phyloP scores from a whole-genome alignment of 2,797 vertebrate species.

The Hephaestus fuliginosus region DNA sequence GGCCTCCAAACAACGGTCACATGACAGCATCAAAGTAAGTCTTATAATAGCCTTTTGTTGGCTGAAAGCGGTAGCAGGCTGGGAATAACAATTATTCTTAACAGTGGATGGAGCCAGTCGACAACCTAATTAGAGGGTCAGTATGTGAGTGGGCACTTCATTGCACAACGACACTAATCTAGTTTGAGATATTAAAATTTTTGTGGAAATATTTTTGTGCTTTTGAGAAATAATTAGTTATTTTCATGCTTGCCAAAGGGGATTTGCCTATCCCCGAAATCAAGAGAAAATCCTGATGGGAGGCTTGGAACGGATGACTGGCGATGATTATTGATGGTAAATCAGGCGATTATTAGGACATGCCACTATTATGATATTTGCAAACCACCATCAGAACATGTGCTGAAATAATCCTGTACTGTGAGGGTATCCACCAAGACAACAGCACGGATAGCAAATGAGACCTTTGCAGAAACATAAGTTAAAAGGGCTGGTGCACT shows the following conservation, averaged over 20 bases:
- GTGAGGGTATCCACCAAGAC: slow-evolving; percentile 2
- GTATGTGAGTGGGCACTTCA: slow-evolving; percentile 66
- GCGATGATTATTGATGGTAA: slow-evolving; percentile 50
- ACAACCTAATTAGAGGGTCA: slow-evolving; percentile 74
- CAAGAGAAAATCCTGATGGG: slow-evolving; percentile 64
- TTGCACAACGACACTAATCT: slow-evolving; percentile 70
- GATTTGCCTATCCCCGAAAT: slow-evolving; percentile 61
- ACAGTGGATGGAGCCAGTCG: slow-evolving; percentile 66
- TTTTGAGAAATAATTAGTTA: slow-evolving; percentile 66
- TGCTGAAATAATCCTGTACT: slow-evolving; percentile 30
- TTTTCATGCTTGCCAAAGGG: slow-evolving; percentile 59
- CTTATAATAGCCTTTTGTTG: slow-evolving; percentile 76
- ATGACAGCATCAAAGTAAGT: slow-evolving; percentile 77
- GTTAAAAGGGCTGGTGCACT: not conserved
- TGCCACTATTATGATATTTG: slow-evolving; percentile 22
- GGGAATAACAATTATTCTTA: slow-evolving; percentile 78
- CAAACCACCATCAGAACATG: slow-evolving; percentile 7
- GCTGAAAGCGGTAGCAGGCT: slow-evolving; percentile 66
- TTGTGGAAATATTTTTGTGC: slow-evolving; percentile 52
- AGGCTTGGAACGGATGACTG: slow-evolving; percentile 52
- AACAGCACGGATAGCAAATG: not conserved
- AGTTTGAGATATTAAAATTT: slow-evolving; percentile 61
- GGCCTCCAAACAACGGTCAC: slow-evolving; percentile 71
- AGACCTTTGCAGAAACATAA: not conserved
- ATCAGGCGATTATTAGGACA: slow-evolving; percentile 49